A percentile compares a stretch with the other conserved stretches of the same genome.
phyloP scores from a whole-genome alignment of 2,797 vertebrate species.

The Danio albolineatus region DNA sequence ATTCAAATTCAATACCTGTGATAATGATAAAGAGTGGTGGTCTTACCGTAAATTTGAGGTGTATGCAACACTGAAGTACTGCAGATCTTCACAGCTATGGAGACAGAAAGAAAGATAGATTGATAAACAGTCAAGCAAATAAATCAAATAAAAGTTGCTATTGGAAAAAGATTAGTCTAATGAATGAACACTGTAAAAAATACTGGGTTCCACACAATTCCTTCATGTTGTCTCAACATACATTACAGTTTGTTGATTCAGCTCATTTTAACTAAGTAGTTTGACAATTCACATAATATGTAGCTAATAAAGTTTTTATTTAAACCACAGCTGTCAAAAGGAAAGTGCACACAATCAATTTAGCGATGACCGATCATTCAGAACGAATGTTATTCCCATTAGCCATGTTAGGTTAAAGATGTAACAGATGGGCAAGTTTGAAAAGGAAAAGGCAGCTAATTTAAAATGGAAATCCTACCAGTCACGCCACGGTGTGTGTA shows the following conservation, averaged over 20 bases:
- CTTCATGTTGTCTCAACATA: no score
- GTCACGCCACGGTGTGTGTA: neutral
- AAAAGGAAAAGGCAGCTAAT: slow-evolving; percentile 63
- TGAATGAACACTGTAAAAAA: neutral
- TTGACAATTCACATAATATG: neutral
- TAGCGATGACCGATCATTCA: neutral
- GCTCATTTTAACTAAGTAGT: no score
- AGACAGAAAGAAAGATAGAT: slow-evolving; percentile 4
- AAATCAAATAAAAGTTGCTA: neutral
- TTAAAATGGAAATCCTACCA: slow-evolving; percentile 30
- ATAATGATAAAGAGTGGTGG: neutral
- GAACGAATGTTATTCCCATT: slow-evolving; percentile 20
- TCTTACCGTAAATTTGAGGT: slow-evolving; percentile 71
- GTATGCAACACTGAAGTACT: slow-evolving; percentile 64
- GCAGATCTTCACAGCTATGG: slow-evolving; percentile 75
- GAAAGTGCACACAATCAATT: slow-evolving; percentile 7
- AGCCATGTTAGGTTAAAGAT: neutral
- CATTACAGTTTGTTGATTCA: no score
- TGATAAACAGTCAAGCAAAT: slow-evolving; percentile 53
- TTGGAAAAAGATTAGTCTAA: neutral
- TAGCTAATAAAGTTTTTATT: neutral
- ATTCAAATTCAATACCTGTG: neutral
- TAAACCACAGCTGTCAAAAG: neutral
- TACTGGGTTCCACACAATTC: no score
- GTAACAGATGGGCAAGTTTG: neutral